These are phyloP conservation scores for Cirrhinus molitorella DNA, from an alignment of 2,797 vertebrate genomes.

Conservation along the genomic window DNA sequence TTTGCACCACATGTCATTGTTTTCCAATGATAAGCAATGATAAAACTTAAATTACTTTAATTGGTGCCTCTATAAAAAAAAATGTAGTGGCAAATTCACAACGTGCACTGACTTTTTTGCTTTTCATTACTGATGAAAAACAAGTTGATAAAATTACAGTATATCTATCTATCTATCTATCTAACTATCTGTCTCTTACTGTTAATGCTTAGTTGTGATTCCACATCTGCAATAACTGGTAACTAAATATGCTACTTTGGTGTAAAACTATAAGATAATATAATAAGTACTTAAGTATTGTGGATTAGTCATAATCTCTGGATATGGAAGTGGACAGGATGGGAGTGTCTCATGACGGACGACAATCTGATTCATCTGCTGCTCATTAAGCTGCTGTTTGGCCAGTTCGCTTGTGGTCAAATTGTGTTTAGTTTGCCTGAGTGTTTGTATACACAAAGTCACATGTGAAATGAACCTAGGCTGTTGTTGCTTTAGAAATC, in stretches of 20 bases:
- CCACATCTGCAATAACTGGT: background rate
- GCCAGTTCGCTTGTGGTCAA: background rate
- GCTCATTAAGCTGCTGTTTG: background rate
- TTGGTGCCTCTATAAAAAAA: too few species aligned
- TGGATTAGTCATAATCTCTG: background rate
- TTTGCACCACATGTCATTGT: background rate
- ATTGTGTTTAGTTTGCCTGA: background rate
- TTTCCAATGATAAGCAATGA: background rate
- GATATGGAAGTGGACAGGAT: slow-evolving; percentile 42
- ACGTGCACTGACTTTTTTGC: background rate
- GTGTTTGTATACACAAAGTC: slow-evolving; percentile 3
- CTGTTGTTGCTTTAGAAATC: background rate
- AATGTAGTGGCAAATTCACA: background rate
- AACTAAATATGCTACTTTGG: background rate
- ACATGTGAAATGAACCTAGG: background rate
- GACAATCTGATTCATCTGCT: background rate
- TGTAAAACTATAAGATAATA: background rate
- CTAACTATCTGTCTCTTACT: too few species aligned
- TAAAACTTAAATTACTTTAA: too few species aligned
- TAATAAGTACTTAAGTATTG: background rate
- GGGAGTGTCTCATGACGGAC: slow-evolving; percentile 12
- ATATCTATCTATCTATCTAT: too few species aligned
- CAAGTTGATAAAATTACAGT: too few species aligned
- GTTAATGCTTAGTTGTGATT: background rate
- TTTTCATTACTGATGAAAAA: background rate